These are phyloP conservation scores for Gonioctena quinquepunctata DNA, from an alignment of 1,140 invertebrate genomes.

Conservation along the genomic window DNA sequence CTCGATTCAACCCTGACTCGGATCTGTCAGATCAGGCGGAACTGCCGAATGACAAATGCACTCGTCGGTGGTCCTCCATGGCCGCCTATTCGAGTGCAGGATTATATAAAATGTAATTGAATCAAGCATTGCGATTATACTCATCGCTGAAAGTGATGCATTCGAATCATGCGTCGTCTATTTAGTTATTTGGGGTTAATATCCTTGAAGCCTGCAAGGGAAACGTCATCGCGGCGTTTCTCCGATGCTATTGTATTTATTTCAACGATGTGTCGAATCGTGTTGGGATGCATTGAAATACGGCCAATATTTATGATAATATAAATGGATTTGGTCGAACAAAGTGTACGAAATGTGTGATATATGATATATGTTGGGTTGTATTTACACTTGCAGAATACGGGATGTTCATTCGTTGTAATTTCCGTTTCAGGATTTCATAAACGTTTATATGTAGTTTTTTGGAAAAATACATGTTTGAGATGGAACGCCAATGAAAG, in stretches of 20 bases:
- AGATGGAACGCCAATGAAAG: too few species aligned
- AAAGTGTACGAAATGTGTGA: too few species aligned
- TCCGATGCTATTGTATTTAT: neutral
- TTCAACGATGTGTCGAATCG: slow-evolving; percentile 9
- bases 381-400: neutral
- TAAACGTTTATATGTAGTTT: too few species aligned
- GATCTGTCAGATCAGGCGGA: slow-evolving; percentile 55
- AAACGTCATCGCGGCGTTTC: neutral
- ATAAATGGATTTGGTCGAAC: neutral
- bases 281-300: neutral
- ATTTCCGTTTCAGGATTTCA: too few species aligned
- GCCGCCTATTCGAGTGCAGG: slow-evolving; percentile 50
- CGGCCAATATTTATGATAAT: neutral
- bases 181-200: slow-evolving; percentile 23
- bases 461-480: too few species aligned
- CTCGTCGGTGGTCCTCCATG: slow-evolving; percentile 35
- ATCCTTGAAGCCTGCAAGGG: slow-evolving; percentile 16
- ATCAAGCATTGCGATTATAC: slow-evolving; percentile 51
- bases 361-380: neutral
- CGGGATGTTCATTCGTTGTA: neutral
- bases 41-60: slow-evolving; percentile 56
- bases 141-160: slow-evolving; percentile 25
- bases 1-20: slow-evolving; percentile 12
- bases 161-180: slow-evolving; percentile 20
- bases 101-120: slow-evolving; percentile 57